Conservation (phyloP, 2,113 vertebrate species). For the Sander lucioperca region DNA sequence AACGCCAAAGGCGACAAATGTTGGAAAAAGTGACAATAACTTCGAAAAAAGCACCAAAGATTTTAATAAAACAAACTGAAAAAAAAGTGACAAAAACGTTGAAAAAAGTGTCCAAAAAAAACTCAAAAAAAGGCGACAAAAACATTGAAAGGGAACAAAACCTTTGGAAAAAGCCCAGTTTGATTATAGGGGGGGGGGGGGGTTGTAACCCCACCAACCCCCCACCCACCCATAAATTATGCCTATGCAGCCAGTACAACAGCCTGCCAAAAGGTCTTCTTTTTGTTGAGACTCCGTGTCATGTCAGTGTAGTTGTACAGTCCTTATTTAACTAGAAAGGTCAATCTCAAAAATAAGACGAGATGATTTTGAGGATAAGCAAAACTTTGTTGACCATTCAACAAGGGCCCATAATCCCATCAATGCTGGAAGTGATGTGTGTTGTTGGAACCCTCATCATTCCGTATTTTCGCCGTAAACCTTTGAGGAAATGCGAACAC, state of each 20-base stretch:
- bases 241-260: neutral
- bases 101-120: too few species aligned
- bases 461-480: slow-evolving; percentile 39
- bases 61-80: too few species aligned
- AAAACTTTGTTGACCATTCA: slow-evolving; percentile 30
- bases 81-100: too few species aligned
- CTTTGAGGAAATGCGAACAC: neutral
- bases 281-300: neutral
- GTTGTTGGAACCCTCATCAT: slow-evolving; percentile 34
- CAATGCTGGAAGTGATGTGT: slow-evolving; percentile 13
- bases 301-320: neutral
- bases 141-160: too few species aligned
- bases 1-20: too few species aligned
- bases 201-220: too few species aligned
- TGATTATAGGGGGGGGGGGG: too few species aligned
- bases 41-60: too few species aligned
- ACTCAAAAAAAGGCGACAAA: too few species aligned
- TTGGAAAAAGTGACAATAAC: too few species aligned
- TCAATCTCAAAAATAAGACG: neutral
- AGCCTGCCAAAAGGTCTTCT: neutral
- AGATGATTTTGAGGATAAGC: slow-evolving; percentile 27
- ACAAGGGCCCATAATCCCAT: slow-evolving; percentile 25
- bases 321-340: neutral
- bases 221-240: too few species aligned
- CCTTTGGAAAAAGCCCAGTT: too few species aligned